Evolutionary conservation across 2,888 invertebrate species (phyloP), one percentile per base, ranked within the genome.

Genomic region (Tipula vernalis): DNA sequence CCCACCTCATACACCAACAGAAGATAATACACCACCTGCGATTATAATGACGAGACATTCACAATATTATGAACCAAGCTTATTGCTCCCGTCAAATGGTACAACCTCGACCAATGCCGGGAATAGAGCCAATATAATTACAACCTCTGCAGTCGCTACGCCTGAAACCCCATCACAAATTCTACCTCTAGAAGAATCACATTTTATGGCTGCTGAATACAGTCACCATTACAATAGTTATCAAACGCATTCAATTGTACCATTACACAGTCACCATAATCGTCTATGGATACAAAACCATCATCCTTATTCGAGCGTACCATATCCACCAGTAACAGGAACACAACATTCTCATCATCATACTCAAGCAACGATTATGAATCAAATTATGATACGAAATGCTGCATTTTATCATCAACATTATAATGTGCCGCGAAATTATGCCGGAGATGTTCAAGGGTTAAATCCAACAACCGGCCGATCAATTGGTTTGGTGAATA

Each of bases 1-100:
- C 88, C 95, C 95, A 83, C 95, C 95, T 13, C 95, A 94, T 89
- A 95, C 95, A 89, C 95, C 95, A 89, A 95, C 95, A 86, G 95
- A 93, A 89, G 91, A 91, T 88, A 87, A 42, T 86, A 71, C 87
- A 57, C 83, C 85, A 47, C 36, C 85, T 28, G 47, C 87, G 0
- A 86, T 42, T 41, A 10, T 85, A 12, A 15, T 42, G 15, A 44
- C 85, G 18, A 39, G 51, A 47, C 57, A 86, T 84, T 42, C 83
- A 36, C 86, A 83, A 71, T 28, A 36, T 28, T 41, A 36, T 36
- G 86, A 86, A 86, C 39, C 86, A 3, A 85, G 18, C 12, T 42
- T 42, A 85, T 12, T 39, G 39, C 36, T 44, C 3, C 15, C 87
- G 86, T n/a, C 83, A 85, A 12, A 36, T 44, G 28, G 0, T n/a